phyloP scores from a whole-genome alignment of 2,797 vertebrate species.

The Luscinia luscinia region DNA sequence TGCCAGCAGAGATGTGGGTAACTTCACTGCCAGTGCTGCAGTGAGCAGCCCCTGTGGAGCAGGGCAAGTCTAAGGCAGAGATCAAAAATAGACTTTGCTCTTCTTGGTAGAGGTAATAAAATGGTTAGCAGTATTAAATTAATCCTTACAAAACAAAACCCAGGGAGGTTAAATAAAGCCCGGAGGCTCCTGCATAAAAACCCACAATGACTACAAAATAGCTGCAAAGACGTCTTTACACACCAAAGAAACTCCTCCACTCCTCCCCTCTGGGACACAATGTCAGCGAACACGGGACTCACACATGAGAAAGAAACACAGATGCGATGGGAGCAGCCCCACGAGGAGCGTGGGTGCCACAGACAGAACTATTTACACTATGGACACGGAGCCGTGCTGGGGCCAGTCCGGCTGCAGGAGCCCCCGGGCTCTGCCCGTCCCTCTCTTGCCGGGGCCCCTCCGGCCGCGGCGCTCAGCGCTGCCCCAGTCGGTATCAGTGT shows the following conservation, averaged over 20 bases:
- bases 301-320: neutral
- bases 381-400: neutral
- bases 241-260: neutral
- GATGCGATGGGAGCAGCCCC: neutral
- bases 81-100: slow-evolving; percentile 73
- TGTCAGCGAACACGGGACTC: neutral
- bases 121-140: slow-evolving; percentile 79
- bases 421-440: neutral
- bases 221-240: slow-evolving; percentile 63
- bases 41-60: neutral
- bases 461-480: neutral
- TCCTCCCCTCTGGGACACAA: neutral
- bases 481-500: neutral
- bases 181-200: neutral
- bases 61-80: neutral
- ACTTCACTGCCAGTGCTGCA: neutral
- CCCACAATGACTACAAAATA: slow-evolving; percentile 64
- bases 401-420: neutral
- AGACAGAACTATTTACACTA: slow-evolving; percentile 27
- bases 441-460: neutral
- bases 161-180: slow-evolving; percentile 39
- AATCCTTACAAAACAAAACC: slow-evolving; percentile 65
- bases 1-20: neutral
- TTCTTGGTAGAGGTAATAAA: slow-evolving; percentile 77
- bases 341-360: neutral